Percentiles rank a stretch among this genome's conserved stretches.
phyloP scores from a whole-genome alignment of 2,797 vertebrate species.

The Luscinia luscinia region DNA sequence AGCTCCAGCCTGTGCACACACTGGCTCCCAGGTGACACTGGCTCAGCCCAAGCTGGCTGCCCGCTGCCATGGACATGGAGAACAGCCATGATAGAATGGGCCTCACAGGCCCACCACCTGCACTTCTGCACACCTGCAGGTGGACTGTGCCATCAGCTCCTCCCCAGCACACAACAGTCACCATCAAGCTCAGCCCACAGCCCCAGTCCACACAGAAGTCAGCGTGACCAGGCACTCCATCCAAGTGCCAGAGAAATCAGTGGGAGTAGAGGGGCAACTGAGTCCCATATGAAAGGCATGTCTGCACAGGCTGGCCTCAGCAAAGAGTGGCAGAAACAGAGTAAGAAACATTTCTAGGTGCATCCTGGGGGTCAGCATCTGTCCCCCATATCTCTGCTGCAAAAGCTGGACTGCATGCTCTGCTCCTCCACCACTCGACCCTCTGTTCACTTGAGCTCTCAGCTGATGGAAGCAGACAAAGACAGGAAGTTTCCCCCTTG shows the following conservation, averaged over 20 bases:
- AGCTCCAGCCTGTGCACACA: rapidly evolving
- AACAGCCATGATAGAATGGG: background rate
- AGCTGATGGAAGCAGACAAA: background rate
- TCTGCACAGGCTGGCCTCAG: background rate
- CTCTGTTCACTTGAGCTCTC: background rate
- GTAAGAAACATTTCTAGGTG: background rate
- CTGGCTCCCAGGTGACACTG: rapidly evolving
- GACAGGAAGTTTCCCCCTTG: background rate
- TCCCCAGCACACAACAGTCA: background rate
- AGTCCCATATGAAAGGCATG: background rate
- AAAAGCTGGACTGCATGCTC: background rate
- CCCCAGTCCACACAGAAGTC: rapidly evolving
- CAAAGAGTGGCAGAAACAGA: background rate
- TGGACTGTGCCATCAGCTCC: background rate
- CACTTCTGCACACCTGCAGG: background rate
- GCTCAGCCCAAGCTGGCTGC: background rate
- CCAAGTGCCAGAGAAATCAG: background rate
- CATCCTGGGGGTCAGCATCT: background rate
- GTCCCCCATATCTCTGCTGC: background rate
- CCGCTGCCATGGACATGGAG: rapidly evolving
- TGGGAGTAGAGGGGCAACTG: background rate
- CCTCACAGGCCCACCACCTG: background rate
- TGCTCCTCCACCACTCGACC: background rate
- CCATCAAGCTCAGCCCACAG: background rate
- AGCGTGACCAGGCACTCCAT: background rate